Base-by-base conservation (phyloP, 2,797 vertebrate genomes). In the Cercopithecus diana region DNA sequence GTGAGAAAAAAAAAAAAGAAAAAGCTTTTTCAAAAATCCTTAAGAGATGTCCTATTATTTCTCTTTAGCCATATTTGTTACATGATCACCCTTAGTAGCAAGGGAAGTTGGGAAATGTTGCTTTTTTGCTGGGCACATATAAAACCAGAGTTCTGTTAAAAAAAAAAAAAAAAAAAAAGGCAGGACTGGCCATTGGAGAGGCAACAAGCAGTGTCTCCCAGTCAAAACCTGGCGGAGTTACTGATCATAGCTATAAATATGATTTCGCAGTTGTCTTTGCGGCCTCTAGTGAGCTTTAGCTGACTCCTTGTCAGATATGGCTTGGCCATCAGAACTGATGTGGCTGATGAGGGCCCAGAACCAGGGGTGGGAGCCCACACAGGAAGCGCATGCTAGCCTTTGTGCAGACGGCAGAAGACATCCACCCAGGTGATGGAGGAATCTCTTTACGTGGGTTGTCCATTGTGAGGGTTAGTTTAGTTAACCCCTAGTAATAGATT, bases 281-380 rank as follows among this genome's bases (percentile, higher is more conserved):
- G 55, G 24, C 36, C 24, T 43, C 43, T 6, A 26, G 45, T 72
- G n/a, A 8, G 41, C 41, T 50, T 36, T 43, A 36, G 36, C 57
- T 43, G n/a, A 58, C 33, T n/a, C 22, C 22, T 50, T 50, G 4
- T 39, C 83, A 26, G 50, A 33, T 15, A 8, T 50, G 50, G 4
- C 4, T 43, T 55, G 52, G 13, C 36, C 5, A 0, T 64, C 13
- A 45, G 36, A 82, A 6, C 30, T 15, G 30, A 41, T 13, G 24
- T 45, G 43, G 52, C 50, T 28, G 28, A 24, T 36, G 61, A 11
- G 72, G 20, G 4, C 36, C 28, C 28, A 30, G 36, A 3, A 22
- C 0, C 0, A 24, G 12, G 28, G 28, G 13, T 4, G 36, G 22
- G 61, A 12, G 52, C 13, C 2, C n/a, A 30, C 52, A 19, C 7